Percentiles rank a stretch among this genome's conserved stretches.
Conservation (phyloP, 2,888 invertebrate species). For the Hartigia nigra region DNA sequence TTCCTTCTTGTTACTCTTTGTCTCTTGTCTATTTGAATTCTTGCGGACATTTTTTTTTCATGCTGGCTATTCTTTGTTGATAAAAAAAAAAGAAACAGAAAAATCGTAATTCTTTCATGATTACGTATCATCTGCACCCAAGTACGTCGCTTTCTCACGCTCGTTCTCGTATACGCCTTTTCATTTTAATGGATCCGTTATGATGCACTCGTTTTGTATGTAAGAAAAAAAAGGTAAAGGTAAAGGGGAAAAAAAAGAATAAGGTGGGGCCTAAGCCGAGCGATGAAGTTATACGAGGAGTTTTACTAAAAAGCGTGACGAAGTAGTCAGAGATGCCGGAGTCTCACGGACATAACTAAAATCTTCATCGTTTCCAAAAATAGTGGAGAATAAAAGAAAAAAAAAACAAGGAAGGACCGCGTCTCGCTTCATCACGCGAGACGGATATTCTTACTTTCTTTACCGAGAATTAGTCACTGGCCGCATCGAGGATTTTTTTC, state of each 20-base stretch:
- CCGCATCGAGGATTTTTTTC: neutral
- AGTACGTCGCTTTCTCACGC: neutral
- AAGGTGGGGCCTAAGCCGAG: neutral
- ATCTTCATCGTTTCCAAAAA: conserved; percentile 44
- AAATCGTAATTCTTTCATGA: neutral
- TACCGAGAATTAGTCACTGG: neutral
- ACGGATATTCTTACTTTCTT: neutral
- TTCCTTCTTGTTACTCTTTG: neutral
- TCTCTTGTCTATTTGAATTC: neutral
- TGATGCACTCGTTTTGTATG: neutral
- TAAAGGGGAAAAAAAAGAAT: neutral
- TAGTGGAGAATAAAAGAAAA: conserved; percentile 15
- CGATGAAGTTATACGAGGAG: neutral
- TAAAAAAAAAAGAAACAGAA: neutral
- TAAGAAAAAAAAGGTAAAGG: neutral
- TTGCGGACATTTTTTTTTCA: neutral
- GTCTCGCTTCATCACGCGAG: conserved; percentile 6
- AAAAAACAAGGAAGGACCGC: conserved; percentile 23
- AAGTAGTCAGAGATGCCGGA: conserved; percentile 31
- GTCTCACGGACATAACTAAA: conserved; percentile 42
- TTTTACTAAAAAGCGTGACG: conserved; percentile 49
- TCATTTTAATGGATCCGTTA: neutral
- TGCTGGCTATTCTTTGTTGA: neutral
- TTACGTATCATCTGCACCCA: neutral
- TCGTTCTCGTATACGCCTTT: neutral